phyloP scores from a whole-genome alignment of 2,888 invertebrate species.

The Cataglyphis albicans region DNA sequence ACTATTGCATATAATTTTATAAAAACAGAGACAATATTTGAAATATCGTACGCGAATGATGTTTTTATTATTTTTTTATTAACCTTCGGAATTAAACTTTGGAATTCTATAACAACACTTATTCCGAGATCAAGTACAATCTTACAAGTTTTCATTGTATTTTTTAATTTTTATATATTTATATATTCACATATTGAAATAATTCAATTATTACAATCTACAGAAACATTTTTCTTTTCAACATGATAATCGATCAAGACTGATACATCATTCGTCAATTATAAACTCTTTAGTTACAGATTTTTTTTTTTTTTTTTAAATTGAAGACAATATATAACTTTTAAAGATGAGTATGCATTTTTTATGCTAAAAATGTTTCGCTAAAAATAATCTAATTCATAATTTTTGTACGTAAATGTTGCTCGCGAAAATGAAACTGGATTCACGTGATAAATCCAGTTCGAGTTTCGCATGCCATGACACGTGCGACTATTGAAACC shows the following conservation, averaged over 20 bases:
- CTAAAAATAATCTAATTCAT: neutral
- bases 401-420: slow-evolving; percentile 43
- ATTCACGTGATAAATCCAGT: slow-evolving; percentile 46
- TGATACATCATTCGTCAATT: neutral
- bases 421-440: slow-evolving; percentile 43
- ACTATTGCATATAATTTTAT: neutral
- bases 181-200: neutral
- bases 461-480: slow-evolving; percentile 77
- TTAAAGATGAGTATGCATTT: neutral
- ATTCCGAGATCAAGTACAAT: neutral
- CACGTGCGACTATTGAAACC: slow-evolving; percentile 76
- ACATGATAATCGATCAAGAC: neutral
- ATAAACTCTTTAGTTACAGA: neutral
- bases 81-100: neutral
- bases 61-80: neutral
- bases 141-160: neutral
- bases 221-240: neutral
- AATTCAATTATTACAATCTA: neutral
- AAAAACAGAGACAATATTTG: neutral
- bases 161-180: neutral
- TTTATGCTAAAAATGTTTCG: neutral
- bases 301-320: too few relatives aligned
- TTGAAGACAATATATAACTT: neutral
- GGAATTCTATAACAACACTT: neutral
- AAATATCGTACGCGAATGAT: neutral